These are phyloP conservation scores for Drosophila atroscutellata DNA, from an alignment of 2,888 invertebrate genomes.

Conservation along the genomic window DNA sequence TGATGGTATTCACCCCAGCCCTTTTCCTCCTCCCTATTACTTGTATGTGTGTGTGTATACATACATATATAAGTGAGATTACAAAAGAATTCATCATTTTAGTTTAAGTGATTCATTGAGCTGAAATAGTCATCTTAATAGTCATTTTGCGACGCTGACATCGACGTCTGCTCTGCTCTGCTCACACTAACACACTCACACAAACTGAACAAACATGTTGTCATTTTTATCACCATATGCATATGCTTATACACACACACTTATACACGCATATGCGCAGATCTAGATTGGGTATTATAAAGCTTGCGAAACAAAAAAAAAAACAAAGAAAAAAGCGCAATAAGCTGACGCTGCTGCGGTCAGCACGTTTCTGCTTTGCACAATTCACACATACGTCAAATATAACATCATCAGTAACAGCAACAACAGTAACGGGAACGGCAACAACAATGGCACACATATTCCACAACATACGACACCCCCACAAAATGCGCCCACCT, in stretches of 20 bases:
- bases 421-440: slow-evolving; percentile 15
- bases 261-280: slow-evolving; percentile 19
- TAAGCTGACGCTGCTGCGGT: slow-evolving; percentile 32
- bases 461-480: slow-evolving; percentile 49
- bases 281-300: slow-evolving; percentile 27
- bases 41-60: slow-evolving; percentile 1
- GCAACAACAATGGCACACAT: slow-evolving; percentile 26
- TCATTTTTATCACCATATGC: slow-evolving; percentile 61
- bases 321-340: slow-evolving; percentile 17
- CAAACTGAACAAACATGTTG: slow-evolving; percentile 45
- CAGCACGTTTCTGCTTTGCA: slow-evolving; percentile 31
- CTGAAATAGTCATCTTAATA: slow-evolving; percentile 38
- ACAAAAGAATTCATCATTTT: slow-evolving; percentile 49
- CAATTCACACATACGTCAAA: slow-evolving; percentile 42
- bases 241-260: slow-evolving; percentile 28
- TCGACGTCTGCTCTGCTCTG: slow-evolving; percentile 26
- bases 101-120: slow-evolving; percentile 52
- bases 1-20: slow-evolving; percentile 24
- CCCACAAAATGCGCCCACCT: slow-evolving; percentile 60
- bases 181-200: slow-evolving; percentile 20
- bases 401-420: slow-evolving; percentile 54
- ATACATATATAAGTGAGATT: slow-evolving; percentile 23
- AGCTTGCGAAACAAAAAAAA: slow-evolving; percentile 38
- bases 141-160: slow-evolving; percentile 30
- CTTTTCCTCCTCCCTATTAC: not conserved